A percentile compares a stretch with the other conserved stretches of the same genome.
Evolutionary conservation across 2,888 invertebrate genomes (phyloP).

Genomic region (Nomada ferruginata): DNA sequence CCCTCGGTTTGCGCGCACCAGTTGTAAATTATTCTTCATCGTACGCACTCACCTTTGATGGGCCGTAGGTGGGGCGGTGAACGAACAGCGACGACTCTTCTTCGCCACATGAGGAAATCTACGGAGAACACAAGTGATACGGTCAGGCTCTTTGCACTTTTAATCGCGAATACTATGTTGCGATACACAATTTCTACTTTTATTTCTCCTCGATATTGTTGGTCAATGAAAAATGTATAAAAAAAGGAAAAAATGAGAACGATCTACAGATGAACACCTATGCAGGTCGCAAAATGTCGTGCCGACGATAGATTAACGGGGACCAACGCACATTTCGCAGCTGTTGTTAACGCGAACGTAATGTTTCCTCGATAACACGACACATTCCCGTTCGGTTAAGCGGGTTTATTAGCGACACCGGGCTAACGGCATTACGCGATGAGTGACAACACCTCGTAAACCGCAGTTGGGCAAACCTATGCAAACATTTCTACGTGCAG

Average conservation of each 20-base stretch:
- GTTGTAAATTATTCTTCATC: slow-evolving; percentile 56
- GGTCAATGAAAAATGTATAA: no score
- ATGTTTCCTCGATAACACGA: slow-evolving; percentile 62
- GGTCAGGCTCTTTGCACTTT: background rate
- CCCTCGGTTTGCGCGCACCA: slow-evolving; percentile 16
- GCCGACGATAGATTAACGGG: slow-evolving; percentile 1
- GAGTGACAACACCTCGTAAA: slow-evolving; percentile 81
- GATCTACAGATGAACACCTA: no score
- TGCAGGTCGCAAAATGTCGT: background rate
- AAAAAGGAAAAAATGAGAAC: no score
- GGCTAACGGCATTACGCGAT: slow-evolving; percentile 73
- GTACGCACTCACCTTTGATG: slow-evolving; percentile 52
- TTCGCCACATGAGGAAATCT: slow-evolving; percentile 81
- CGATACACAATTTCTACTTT: no score
- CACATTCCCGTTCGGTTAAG: slow-evolving; percentile 80
- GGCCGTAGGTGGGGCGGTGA: slow-evolving; percentile 52
- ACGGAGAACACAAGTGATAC: slow-evolving; percentile 50
- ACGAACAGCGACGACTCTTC: slow-evolving; percentile 73
- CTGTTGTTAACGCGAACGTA: slow-evolving; percentile 34
- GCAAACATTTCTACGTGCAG: slow-evolving; percentile 42
- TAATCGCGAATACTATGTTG: no score
- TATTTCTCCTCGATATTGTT: no score
- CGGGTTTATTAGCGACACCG: slow-evolving; percentile 81
- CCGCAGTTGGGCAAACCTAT: slow-evolving; percentile 73
- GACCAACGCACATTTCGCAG: slow-evolving; percentile 56